Conservation (phyloP, 2,888 invertebrate species). For the Empis livida region DNA sequence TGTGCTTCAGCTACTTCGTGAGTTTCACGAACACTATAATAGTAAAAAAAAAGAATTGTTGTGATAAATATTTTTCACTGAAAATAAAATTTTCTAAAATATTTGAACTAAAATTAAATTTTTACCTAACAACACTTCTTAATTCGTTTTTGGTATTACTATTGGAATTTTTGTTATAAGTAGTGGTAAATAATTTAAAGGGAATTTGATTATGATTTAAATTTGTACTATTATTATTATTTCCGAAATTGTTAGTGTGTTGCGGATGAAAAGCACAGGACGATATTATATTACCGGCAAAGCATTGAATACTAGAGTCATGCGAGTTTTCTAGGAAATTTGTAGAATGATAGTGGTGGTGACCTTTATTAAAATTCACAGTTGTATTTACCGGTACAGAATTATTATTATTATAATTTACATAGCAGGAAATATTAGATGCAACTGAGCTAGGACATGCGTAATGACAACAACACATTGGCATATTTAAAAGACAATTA, state of each 20-base stretch:
- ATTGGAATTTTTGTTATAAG: slow-evolving; percentile 7
- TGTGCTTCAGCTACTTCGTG: slow-evolving; percentile 95
- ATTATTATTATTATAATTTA: slow-evolving; percentile 3
- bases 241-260: neutral
- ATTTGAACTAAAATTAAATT: slow-evolving; percentile 25
- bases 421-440: slow-evolving; percentile 1
- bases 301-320: slow-evolving; percentile 1
- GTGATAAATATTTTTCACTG: neutral
- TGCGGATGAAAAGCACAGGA: slow-evolving; percentile 4
- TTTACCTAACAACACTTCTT: slow-evolving; percentile 27
- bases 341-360: too few relatives aligned
- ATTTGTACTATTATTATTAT: neutral
- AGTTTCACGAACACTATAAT: slow-evolving; percentile 75
- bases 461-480: slow-evolving; percentile 15
- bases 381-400: neutral
- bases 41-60: neutral
- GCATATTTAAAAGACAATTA: neutral
- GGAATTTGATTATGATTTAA: slow-evolving; percentile 10
- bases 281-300: slow-evolving; percentile 7
- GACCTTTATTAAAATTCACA: too few relatives aligned
- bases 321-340: too few relatives aligned
- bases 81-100: slow-evolving; percentile 7
- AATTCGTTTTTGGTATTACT: slow-evolving; percentile 16
- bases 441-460: slow-evolving; percentile 8
- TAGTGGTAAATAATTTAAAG: slow-evolving; percentile 9